Percentiles rank a stretch among this genome's conserved stretches.
phyloP scores from a whole-genome alignment of 2,113 vertebrate genomes.

The Cyanoderma ruficeps region DNA sequence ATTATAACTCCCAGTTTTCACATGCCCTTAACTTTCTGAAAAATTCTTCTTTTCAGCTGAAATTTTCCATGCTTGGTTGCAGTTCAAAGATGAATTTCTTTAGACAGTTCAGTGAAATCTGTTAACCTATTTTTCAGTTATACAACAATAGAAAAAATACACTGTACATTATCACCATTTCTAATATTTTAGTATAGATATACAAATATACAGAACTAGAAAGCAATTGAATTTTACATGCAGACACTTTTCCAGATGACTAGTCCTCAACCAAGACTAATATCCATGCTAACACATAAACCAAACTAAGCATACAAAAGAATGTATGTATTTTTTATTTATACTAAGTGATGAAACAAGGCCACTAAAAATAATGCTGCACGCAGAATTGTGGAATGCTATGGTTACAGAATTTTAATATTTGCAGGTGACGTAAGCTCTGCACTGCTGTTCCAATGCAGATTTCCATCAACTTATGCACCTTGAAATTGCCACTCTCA shows the following conservation, averaged over 20 bases:
- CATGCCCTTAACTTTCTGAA: constrained; percentile 55
- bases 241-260: not conserved
- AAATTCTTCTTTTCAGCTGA: constrained; percentile 55
- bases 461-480: constrained; percentile 4
- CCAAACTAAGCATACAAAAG: not conserved
- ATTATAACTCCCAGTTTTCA: constrained; percentile 55
- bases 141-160: constrained; percentile 2
- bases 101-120: constrained; percentile 53
- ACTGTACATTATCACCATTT: not conserved
- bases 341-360: constrained; percentile 2
- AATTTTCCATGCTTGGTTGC: constrained; percentile 61
- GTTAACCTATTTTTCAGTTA: constrained; percentile 49
- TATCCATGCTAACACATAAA: constrained; percentile 7
- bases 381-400: constrained; percentile 11
- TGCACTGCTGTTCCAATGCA: constrained; percentile 6
- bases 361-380: constrained; percentile 28
- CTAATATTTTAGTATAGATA: not conserved
- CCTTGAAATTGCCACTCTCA: constrained; percentile 30
- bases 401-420: constrained; percentile 38
- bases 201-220: not conserved
- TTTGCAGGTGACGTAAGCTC: constrained; percentile 21
- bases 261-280: not conserved
- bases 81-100: constrained; percentile 60
- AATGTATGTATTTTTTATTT: not conserved
- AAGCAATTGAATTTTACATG: constrained; percentile 21